These are phyloP conservation scores for Callimorpha dominula DNA, from an alignment of 2,888 invertebrate genomes.

Conservation along the genomic window DNA sequence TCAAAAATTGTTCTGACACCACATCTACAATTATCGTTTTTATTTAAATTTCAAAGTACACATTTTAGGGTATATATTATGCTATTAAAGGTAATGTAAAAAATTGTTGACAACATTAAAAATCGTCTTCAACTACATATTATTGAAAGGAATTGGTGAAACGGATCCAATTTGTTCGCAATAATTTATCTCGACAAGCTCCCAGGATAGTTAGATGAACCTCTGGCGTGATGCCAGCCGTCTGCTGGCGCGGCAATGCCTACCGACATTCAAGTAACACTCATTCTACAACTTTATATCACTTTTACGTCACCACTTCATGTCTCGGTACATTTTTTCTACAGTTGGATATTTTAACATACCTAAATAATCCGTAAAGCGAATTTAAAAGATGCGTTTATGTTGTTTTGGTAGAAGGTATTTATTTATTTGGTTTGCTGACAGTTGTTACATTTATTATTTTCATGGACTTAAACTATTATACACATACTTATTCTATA, in stretches of 20 bases:
- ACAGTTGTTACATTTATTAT: no score
- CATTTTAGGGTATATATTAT: no score
- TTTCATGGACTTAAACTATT: no score
- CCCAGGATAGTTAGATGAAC: conserved; percentile 51
- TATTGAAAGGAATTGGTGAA: conserved; percentile 54
- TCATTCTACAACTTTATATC: conserved; percentile 48
- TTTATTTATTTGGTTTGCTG: no score
- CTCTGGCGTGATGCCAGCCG: conserved; percentile 62
- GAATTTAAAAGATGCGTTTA: not conserved
- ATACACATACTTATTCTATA: no score
- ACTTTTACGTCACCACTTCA: conserved; percentile 47
- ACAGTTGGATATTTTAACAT: conserved; percentile 6
- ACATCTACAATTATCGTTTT: no score
- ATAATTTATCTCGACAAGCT: conserved; percentile 60
- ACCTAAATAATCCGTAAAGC: not conserved
- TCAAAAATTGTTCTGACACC: no score
- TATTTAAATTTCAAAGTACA: no score
- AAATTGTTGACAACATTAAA: conserved; percentile 37
- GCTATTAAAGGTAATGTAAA: no score
- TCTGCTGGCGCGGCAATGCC: conserved; percentile 30
- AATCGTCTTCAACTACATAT: conserved; percentile 33
- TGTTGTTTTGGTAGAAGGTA: not conserved
- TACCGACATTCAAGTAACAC: conserved; percentile 36
- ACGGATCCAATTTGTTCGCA: conserved; percentile 56
- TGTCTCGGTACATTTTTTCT: conserved; percentile 42